These are phyloP conservation scores for Lasiurus borealis DNA, from an alignment of 2,113 vertebrate species.

Conservation along the genomic window DNA sequence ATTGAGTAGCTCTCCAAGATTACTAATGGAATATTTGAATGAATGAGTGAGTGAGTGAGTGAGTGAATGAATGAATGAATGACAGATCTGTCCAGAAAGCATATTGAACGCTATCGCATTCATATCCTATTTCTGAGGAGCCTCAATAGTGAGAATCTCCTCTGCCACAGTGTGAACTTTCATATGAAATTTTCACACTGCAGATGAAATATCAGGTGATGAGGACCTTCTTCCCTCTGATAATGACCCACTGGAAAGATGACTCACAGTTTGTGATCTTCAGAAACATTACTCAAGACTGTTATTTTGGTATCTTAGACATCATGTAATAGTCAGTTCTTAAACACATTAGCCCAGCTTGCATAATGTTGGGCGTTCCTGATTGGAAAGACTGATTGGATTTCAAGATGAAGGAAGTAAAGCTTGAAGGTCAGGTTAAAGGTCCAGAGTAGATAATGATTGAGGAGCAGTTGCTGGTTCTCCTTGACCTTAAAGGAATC, in stretches of 20 bases:
- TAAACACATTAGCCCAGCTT: not conserved
- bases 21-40: not conserved
- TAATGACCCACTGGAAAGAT: not conserved
- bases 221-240: not conserved
- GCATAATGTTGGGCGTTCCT: conserved; percentile 5
- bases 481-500: conserved; percentile 27
- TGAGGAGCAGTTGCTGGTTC: not conserved
- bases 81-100: not conserved
- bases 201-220: not conserved
- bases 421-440: conserved; percentile 50
- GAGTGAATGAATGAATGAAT: not conserved
- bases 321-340: conserved; percentile 1
- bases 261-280: not conserved
- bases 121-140: not conserved
- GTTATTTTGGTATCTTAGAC: not conserved
- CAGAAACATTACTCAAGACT: not conserved
- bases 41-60: no score
- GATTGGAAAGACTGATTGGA: conserved; percentile 21
- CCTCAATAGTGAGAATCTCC: not conserved
- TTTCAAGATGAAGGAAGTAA: conserved; percentile 32
- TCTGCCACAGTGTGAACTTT: not conserved
- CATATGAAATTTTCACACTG: not conserved
- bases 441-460: not conserved
- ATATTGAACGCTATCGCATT: not conserved
- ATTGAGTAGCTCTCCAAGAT: not conserved